Evolutionary conservation across 2,797 vertebrate genomes (phyloP), one percentile per base, ranked within the genome.

Genomic region (Eremophila alpestris): DNA sequence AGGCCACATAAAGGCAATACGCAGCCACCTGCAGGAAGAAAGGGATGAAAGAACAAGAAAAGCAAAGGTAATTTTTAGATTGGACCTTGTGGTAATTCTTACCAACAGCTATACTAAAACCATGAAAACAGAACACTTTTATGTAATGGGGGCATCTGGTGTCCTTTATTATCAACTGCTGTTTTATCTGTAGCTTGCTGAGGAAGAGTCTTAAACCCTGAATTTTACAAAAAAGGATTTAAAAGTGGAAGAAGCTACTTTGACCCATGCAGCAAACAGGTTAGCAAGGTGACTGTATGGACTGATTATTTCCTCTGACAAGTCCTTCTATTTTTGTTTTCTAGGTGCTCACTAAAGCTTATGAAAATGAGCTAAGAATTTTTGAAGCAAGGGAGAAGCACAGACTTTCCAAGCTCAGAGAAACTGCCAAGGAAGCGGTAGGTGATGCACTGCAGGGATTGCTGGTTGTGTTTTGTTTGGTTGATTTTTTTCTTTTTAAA

Each of bases 321-420:
- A 43, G 23, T 67, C 30, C 30, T 87, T 30, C 69, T 80, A 4
- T 45, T 70, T 90, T 87, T 82, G 32, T 94, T 80, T 91, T 87
- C 71, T 93, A 98, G 98, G 75, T 96, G 68, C 82, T 98, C 52
- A 96, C 87, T 45, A 97, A 98, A 69, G 97, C 97, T 79, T 99
- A 98, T 51, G 97, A 99, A 96, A 97, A 98, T 69, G 98, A 99
- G 94, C 58, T 99, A 76, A 98, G 97, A 96, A 97, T 96, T 97
- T 98, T 97, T 68, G 97, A 98, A 96, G 97, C 97, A 36, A 97
- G 96, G 88, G 97, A 98, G 94, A 97, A 78, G 74, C 58, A 84
- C 13, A 97, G 98, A 69, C 91, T 98, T 29, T 95, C 97, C 76
- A 90, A 96, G 82, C 98, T 98, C 34, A 98, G 98, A 55, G 96